Evolutionary conservation across 2,888 invertebrate species (phyloP), one percentile per base, ranked within the genome.

Genomic region (Tetragnatha montana): DNA sequence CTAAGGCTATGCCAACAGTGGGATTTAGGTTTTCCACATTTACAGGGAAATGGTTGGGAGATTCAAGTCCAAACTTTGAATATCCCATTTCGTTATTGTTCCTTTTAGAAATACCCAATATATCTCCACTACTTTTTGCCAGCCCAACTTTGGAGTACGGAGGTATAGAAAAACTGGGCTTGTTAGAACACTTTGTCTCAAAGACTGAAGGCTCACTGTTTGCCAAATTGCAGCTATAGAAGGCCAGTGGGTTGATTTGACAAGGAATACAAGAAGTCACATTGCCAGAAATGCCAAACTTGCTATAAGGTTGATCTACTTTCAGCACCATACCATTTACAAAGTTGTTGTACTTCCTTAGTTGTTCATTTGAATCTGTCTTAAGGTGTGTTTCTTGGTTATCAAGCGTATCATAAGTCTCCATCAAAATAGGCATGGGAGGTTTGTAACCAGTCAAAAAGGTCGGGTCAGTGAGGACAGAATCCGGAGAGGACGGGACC

Each of bases 141-240:
- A 87, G 83, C 21, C 91, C 91, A 51, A 91, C n/a, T 76, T 89
- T 91, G 14, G 91, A 91, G 47, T 91, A 91, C 7, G 87, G 91
- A 60, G 81, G 76, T 8, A 76, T 14, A 17, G 35, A 19, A 8
- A 21, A 50, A 4, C 19, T 68, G 49, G 73, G 49, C 7, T 19
- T 73, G 7, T 83, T 80, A 10, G 51, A 49, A 8, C 35, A 51
- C 60, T 75, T 80, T 22, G 79, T 71, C 35, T 89, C 91, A 60
- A 87, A 83, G 10, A 91, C 87, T 71, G 91, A 89, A n/a, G 91
- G 91, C 69, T 91, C 91, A 80, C 91, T 91, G 49, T 89, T 91
- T 4, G 91, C 82, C 22, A 91, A 83, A 70, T 87, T 87, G n/a
- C 87, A 75, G 35, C 81, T 91, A 47, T 88, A 88, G 50, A 91